Evolutionary conservation across 2,888 invertebrate species (phyloP), one percentile per base, ranked within the genome.

Genomic region (Drosophila dives): DNA sequence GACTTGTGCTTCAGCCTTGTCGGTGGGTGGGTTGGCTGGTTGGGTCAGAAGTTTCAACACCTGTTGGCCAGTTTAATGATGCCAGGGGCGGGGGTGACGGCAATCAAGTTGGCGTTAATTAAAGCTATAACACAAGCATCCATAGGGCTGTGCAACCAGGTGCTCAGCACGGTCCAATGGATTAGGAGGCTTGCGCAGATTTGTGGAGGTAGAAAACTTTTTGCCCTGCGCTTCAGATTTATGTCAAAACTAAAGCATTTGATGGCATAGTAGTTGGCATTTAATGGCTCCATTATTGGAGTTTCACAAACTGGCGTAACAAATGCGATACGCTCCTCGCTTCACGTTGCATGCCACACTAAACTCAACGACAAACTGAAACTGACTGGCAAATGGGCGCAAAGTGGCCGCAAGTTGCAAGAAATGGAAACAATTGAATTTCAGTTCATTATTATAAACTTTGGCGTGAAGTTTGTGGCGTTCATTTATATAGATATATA

Each of bases 181-280:
- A 64, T 64, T 51, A 70, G 69, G 40, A 60, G 67, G 40, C 48
- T 48, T 36, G 51, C 50, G 32, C 72, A 69, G 70, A 86, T 83
- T 88, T 80, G 86, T 83, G 73, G 26, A 49, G 17, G 6, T 12
- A 23, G 58, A 68, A 77, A 83, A 74, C 64, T 56, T 83, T 81
- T 81, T 33, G 68, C 70, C 70, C 55, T 71, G 76, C 82, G 80
- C 65, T 64, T 62, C 75, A 85, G 88, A 85, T 90, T 85, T 90
- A 85, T 85, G 90, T 83, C 90, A 85, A 85, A 85, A 88, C 85
- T 90, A 90, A 85, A 85, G 86, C 80, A 90, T 90, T 85, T 85
- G 88, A 89, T 87, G 84, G 69, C 85, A 75, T 74, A 84, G 75
- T 89, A 90, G 90, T 90, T 90, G 90, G 83, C 90, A 85, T 85